Conservation (phyloP, 2,888 invertebrate species). For the Tineola bisselliella region DNA sequence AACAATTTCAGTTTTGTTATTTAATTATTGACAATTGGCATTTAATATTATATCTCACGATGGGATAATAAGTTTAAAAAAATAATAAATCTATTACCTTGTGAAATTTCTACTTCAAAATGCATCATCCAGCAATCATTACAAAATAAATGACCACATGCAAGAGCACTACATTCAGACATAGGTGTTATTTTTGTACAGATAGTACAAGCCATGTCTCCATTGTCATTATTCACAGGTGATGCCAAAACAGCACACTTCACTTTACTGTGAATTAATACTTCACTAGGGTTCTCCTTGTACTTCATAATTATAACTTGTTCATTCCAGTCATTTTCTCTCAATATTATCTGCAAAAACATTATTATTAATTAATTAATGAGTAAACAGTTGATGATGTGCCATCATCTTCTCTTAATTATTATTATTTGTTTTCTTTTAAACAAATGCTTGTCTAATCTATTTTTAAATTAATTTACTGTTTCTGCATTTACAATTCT, state of each 20-base stretch:
- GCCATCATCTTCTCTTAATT: no score
- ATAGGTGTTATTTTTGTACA: constrained; percentile 75
- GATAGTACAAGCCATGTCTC: constrained; percentile 74
- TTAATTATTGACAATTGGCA: no score
- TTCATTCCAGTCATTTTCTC: constrained; percentile 90
- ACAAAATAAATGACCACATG: constrained; percentile 95
- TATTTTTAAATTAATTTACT: no score
- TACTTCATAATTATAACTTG: constrained; percentile 84
- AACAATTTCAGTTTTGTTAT: no score
- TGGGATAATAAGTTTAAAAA: no score
- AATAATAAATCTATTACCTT: constrained; percentile 65
- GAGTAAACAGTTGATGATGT: no score
- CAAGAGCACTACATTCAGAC: constrained; percentile 78
- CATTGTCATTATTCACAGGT: constrained; percentile 31
- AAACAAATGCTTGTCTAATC: no score
- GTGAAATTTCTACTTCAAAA: constrained; percentile 95
- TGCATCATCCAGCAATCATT: constrained; percentile 96
- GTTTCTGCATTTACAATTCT: no score
- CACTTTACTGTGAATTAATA: constrained; percentile 62
- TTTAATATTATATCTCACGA: no score
- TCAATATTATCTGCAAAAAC: constrained; percentile 75
- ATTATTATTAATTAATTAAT: no score
- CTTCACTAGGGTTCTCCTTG: constrained; percentile 77
- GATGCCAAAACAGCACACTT: constrained; percentile 42
- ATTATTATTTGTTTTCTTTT: no score